Evolutionary conservation across 2,113 vertebrate species (phyloP).

Genomic region (Syrmaticus mikado): DNA sequence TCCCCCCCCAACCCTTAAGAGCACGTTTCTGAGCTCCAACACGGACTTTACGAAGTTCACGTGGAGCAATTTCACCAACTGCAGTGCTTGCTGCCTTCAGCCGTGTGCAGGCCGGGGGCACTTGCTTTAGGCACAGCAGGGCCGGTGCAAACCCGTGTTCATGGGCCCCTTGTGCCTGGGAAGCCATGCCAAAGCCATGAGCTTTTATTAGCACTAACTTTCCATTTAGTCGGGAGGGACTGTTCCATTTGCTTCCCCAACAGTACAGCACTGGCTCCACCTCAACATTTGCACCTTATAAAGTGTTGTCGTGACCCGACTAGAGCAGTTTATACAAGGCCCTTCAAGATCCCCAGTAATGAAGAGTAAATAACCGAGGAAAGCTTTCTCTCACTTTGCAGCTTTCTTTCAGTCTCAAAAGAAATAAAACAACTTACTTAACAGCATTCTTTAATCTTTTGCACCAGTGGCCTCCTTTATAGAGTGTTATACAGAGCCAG

Average conservation of each 20-base stretch:
- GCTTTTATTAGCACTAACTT: conserved; percentile 76
- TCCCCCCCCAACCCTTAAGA: not conserved
- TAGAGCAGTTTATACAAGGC: conserved; percentile 72
- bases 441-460: conserved; percentile 79
- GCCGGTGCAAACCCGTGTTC: conserved; percentile 40
- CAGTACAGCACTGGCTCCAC: conserved; percentile 70
- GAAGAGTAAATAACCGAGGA: conserved; percentile 75
- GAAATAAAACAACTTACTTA: conserved; percentile 80
- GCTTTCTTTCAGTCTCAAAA: conserved; percentile 76
- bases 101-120: not conserved
- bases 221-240: conserved; percentile 65
- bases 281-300: conserved; percentile 81
- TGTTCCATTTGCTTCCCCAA: conserved; percentile 60
- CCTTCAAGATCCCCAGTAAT: conserved; percentile 69
- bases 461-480: conserved; percentile 79
- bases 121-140: not conserved
- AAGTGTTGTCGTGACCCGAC: conserved; percentile 71
- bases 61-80: not conserved
- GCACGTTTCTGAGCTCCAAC: not conserved
- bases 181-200: conserved; percentile 44
- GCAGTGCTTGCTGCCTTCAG: not conserved
- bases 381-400: conserved; percentile 69
- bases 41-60: not conserved
- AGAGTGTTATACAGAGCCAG: conserved; percentile 79
- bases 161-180: conserved; percentile 26